These are phyloP conservation scores for Tiliacea aurago DNA, from an alignment of 2,888 invertebrate genomes.

Conservation along the genomic window DNA sequence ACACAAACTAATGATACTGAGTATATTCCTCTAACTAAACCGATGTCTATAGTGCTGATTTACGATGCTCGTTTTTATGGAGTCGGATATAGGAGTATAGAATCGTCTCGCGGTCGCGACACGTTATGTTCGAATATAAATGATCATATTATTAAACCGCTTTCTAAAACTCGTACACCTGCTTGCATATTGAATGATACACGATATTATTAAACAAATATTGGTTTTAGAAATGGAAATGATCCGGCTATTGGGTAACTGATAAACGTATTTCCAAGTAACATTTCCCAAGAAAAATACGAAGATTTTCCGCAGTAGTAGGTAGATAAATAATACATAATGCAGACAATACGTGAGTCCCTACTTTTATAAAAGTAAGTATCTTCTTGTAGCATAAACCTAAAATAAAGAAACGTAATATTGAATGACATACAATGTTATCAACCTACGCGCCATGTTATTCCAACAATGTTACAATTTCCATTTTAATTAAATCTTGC, in stretches of 20 bases:
- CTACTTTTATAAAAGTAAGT: background rate
- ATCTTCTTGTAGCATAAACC: constrained; percentile 27
- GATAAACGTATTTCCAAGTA: background rate
- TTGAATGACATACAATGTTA: constrained; percentile 33
- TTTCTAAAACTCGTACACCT: constrained; percentile 73
- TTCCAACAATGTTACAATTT: constrained; percentile 33
- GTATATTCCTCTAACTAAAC: constrained; percentile 51
- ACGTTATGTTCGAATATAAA: constrained; percentile 75
- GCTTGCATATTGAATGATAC: constrained; percentile 41
- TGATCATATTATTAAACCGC: constrained; percentile 75
- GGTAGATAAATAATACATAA: constrained; percentile 11
- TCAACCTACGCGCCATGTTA: constrained; percentile 21
- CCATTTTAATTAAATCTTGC: constrained; percentile 26
- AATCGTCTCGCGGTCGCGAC: constrained; percentile 58
- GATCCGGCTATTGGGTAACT: background rate
- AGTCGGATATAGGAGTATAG: constrained; percentile 47
- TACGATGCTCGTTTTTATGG: constrained; percentile 68
- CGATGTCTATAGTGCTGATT: constrained; percentile 63
- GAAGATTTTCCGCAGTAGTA: constrained; percentile 4
- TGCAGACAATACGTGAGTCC: background rate
- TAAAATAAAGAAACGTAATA: constrained; percentile 40
- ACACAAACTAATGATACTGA: constrained; percentile 56
- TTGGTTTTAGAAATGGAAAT: constrained; percentile 15
- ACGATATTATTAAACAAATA: constrained; percentile 27
- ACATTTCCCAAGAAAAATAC: background rate